phyloP scores from a whole-genome alignment of 2,888 invertebrate genomes.

The Buathra laborator region DNA sequence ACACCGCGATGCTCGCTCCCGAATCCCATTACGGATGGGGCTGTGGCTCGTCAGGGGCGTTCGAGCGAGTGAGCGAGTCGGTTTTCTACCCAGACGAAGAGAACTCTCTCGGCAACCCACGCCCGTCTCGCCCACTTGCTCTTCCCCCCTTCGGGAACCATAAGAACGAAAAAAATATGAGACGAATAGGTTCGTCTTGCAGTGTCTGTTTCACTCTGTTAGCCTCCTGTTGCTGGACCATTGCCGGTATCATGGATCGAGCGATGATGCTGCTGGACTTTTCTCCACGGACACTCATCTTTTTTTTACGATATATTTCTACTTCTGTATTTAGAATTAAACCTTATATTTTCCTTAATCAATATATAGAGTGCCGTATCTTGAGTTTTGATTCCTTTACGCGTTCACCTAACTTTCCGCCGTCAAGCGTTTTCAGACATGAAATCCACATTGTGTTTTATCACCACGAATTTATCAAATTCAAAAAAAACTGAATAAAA shows the following conservation, averaged over 20 bases:
- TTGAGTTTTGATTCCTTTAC: background rate
- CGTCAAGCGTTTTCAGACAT: no score
- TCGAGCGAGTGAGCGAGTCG: conserved; percentile 35
- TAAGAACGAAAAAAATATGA: conserved; percentile 43
- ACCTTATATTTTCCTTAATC: conserved; percentile 22
- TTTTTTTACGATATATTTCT: background rate
- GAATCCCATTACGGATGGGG: conserved; percentile 61
- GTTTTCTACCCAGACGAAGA: conserved; percentile 37
- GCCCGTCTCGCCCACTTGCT: conserved; percentile 61
- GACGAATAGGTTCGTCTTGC: conserved; percentile 45
- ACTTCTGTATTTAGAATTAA: background rate
- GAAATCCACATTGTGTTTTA: no score
- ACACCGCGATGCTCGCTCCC: conserved; percentile 48
- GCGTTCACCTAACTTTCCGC: no score
- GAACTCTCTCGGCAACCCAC: conserved; percentile 52
- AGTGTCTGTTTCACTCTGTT: conserved; percentile 30
- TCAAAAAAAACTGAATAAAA: no score
- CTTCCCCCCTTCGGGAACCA: conserved; percentile 46
- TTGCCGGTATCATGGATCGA: conserved; percentile 53
- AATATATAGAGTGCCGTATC: background rate
- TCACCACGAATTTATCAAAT: no score
- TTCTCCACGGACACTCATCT: background rate
- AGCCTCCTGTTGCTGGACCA: conserved; percentile 38
- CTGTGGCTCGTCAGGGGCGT: conserved; percentile 45
- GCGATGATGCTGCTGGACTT: conserved; percentile 44